Conservation (phyloP, 92 coral and sea anemone genomes). For the Phenganax stokvisi region DNA sequence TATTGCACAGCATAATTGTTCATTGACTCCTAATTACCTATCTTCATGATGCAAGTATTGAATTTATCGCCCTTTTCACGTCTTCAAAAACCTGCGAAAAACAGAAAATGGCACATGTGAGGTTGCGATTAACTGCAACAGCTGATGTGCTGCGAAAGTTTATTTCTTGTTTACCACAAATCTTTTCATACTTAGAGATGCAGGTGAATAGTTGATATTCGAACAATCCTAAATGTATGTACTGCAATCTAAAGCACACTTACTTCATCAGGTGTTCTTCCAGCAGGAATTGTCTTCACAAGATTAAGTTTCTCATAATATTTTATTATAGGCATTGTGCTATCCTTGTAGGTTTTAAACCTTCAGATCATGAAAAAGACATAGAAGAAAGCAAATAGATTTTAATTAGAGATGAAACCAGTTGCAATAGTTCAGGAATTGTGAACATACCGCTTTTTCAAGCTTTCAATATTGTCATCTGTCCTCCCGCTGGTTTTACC, state of each 20-base stretch:
- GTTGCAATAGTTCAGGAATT: no score
- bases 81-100: conserved; percentile 56
- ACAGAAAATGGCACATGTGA: not conserved
- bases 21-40: not conserved
- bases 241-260: not conserved
- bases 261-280: conserved; percentile 67
- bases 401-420: not conserved
- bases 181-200: no score
- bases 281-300: conserved; percentile 70
- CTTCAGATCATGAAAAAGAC: conserved; percentile 38
- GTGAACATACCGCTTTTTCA: conserved; percentile 61
- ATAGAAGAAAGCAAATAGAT: not conserved
- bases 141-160: no score
- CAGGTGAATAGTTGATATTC: no score
- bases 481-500: conserved; percentile 86
- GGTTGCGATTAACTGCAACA: no score
- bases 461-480: conserved; percentile 86
- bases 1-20: conserved; percentile 1
- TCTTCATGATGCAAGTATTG: not conserved
- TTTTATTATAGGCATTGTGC: conserved; percentile 74
- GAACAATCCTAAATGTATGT: not conserved
- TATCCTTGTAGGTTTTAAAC: conserved; percentile 78
- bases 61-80: conserved; percentile 46
- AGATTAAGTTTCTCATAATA: conserved; percentile 70
- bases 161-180: no score